Conservation (phyloP, 2,797 vertebrate genomes). For the Chaenodraco wilsoni region DNA sequence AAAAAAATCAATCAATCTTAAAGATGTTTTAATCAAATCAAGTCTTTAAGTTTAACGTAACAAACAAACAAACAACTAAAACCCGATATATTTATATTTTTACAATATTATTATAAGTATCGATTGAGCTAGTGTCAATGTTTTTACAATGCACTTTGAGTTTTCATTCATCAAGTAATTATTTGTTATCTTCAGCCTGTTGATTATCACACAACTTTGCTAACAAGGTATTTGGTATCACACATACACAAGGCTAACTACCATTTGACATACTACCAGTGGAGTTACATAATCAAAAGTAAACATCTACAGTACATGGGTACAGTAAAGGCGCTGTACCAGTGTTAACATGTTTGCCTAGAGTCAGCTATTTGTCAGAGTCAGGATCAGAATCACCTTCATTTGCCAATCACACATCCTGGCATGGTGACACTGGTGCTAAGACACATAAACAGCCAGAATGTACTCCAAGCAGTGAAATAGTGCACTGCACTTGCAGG, state of each 20-base stretch:
- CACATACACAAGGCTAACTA: not conserved
- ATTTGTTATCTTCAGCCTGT: not conserved
- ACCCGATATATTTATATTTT: not conserved
- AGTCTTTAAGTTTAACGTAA: not conserved
- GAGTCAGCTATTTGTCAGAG: constrained; percentile 41
- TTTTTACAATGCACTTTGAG: not conserved
- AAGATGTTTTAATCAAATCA: not conserved
- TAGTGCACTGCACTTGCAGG: constrained; percentile 54
- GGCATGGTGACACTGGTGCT: constrained; percentile 54
- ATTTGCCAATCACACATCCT: constrained; percentile 52
- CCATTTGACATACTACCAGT: not conserved
- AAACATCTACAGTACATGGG: not conserved
- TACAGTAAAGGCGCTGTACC: constrained; percentile 11
- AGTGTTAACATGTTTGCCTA: constrained; percentile 30
- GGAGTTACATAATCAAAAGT: constrained; percentile 10
- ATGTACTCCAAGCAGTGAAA: constrained; percentile 58
- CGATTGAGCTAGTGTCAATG: no score
- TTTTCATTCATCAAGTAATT: constrained; percentile 2
- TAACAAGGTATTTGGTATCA: not conserved
- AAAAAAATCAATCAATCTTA: not conserved
- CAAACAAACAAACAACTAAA: no score
- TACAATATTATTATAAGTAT: no score
- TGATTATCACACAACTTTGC: not conserved
- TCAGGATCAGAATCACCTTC: constrained; percentile 46
- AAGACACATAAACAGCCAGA: constrained; percentile 45